Conservation (phyloP, 2,888 invertebrate genomes). For the Drosophila mayaguana region DNA sequence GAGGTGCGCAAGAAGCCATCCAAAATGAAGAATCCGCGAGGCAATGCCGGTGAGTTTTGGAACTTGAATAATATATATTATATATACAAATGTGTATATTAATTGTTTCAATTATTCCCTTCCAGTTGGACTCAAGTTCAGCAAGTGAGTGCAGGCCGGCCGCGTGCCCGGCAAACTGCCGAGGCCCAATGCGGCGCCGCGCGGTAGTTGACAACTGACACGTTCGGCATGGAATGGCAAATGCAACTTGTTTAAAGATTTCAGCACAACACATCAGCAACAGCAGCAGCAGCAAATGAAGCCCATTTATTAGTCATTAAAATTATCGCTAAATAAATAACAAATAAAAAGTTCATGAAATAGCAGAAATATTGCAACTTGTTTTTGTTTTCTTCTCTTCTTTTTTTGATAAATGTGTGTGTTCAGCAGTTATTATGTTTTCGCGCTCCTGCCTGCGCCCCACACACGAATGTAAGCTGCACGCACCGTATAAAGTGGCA, state of each 20-base stretch:
- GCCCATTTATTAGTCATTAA: constrained; percentile 49
- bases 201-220: constrained; percentile 19
- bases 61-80: not conserved
- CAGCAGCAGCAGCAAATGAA: constrained; percentile 26
- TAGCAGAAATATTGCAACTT: constrained; percentile 1
- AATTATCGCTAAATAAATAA: constrained; percentile 56
- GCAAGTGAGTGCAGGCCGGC: constrained; percentile 65
- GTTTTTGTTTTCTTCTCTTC: not conserved
- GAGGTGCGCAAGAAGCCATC: constrained; percentile 84
- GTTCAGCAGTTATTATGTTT: constrained; percentile 10
- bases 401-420: constrained; percentile 25
- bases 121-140: constrained; percentile 70
- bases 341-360: constrained; percentile 31
- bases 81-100: no score
- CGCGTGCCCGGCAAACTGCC: constrained; percentile 21
- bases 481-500: constrained; percentile 10
- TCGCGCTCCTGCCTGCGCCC: not conserved
- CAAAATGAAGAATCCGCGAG: constrained; percentile 83
- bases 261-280: constrained; percentile 3
- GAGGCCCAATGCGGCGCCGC: constrained; percentile 12
- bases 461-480: constrained; percentile 1
- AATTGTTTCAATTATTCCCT: not conserved
- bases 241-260: constrained; percentile 32
- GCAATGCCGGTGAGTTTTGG: constrained; percentile 63
- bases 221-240: constrained; percentile 17